phyloP scores from a whole-genome alignment of 30 jellyfish, hydroid and myxozoan species.

The Aurelia sp. region DNA sequence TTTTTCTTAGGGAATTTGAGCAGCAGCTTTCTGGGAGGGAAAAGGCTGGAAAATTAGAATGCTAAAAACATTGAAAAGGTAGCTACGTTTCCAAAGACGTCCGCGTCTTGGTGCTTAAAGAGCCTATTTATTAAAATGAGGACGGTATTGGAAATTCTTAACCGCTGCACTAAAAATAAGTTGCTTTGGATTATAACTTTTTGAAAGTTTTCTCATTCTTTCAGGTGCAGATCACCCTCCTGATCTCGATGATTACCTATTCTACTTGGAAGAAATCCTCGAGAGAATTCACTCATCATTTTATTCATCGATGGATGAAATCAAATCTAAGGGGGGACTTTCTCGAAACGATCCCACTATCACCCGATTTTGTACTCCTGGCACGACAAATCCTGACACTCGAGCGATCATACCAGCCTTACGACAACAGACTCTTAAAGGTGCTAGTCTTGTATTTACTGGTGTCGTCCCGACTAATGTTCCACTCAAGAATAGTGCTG shows the following conservation, averaged over 20 bases:
- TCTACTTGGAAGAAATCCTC: conserved; percentile 90
- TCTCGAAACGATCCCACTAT: conserved; percentile 77
- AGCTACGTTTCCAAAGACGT: too few species aligned
- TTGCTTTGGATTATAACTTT: too few species aligned
- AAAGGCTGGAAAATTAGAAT: too few species aligned
- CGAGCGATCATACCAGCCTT: conserved; percentile 86
- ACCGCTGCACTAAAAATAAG: too few species aligned
- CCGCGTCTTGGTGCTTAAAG: too few species aligned
- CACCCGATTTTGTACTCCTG: conserved; percentile 76
- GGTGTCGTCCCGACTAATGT: conserved; percentile 92
- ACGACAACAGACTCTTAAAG: conserved; percentile 84
- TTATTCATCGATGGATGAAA: conserved; percentile 85
- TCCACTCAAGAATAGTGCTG: conserved; percentile 77
- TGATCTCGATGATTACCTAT: conserved; percentile 89
- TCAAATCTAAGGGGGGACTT: conserved; percentile 92
- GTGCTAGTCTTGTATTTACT: conserved; percentile 86
- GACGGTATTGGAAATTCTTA: too few species aligned
- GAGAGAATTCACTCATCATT: conserved; percentile 87
- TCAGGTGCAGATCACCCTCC: conserved; percentile 58
- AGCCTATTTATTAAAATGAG: too few species aligned
- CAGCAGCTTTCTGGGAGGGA: too few species aligned
- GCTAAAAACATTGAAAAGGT: too few species aligned
- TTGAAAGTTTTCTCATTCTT: background rate
- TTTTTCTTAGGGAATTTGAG: too few species aligned
- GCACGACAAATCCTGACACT: conserved; percentile 89